Evolutionary conservation across 1,140 invertebrate genomes (phyloP).

Genomic region (Leucophenga varia): DNA sequence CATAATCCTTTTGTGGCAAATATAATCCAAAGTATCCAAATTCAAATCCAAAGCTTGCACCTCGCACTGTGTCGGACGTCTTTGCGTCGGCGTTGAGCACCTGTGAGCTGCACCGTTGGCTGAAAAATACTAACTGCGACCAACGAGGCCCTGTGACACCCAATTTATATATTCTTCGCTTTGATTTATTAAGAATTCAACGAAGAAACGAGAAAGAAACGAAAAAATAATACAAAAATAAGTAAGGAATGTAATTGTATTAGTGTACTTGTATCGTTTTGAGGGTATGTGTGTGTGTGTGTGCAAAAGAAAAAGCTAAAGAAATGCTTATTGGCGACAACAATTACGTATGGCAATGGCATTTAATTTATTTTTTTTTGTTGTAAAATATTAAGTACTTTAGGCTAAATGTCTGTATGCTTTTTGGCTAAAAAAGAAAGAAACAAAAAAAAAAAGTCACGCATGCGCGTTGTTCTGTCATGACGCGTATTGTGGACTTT

Average conservation of each 20-base stretch:
- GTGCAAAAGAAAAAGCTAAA: too few relatives aligned
- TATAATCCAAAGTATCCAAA: too few relatives aligned
- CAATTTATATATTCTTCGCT: constrained; percentile 57
- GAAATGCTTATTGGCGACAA: too few relatives aligned
- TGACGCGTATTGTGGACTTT: constrained; percentile 21
- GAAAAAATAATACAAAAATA: too few relatives aligned
- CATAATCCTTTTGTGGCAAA: too few relatives aligned
- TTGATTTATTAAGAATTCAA: constrained; percentile 58
- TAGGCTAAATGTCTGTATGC: too few relatives aligned
- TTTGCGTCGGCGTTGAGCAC: constrained; percentile 9
- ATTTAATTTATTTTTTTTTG: too few relatives aligned
- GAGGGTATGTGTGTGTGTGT: constrained; percentile 8
- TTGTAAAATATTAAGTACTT: too few relatives aligned
- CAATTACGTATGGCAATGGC: too few relatives aligned
- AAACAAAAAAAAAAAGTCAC: too few relatives aligned
- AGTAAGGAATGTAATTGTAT: constrained; percentile 14
- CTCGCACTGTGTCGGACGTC: constrained; percentile 32
- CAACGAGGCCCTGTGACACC: constrained; percentile 33
- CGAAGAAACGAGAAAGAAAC: constrained; percentile 33
- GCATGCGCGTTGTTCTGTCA: constrained; percentile 16
- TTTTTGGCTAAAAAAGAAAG: too few relatives aligned
- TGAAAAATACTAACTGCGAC: constrained; percentile 55
- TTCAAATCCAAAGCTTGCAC: constrained; percentile 50
- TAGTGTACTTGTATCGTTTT: constrained; percentile 1
- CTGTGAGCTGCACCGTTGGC: constrained; percentile 56